These are phyloP conservation scores for Celastrina argiolus DNA, from an alignment of 2,888 invertebrate genomes.

Conservation along the genomic window DNA sequence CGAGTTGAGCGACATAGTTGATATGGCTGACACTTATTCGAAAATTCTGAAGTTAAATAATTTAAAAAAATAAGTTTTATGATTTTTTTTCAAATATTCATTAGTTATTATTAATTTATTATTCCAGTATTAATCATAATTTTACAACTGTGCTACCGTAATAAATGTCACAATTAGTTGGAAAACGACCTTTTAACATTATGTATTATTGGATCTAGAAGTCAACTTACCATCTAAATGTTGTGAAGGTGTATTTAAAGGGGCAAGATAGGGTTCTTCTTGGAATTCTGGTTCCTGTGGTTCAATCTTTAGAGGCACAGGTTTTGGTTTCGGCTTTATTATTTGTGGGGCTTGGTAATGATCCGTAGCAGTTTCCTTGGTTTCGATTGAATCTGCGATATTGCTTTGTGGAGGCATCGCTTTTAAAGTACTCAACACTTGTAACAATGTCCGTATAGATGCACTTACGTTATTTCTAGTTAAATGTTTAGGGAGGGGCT, in stretches of 20 bases:
- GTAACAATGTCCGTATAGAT: slow-evolving; percentile 86
- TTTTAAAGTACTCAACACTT: slow-evolving; percentile 84
- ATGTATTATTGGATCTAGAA: neutral
- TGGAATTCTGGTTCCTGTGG: slow-evolving; percentile 44
- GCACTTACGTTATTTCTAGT: slow-evolving; percentile 87
- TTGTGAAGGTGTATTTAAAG: slow-evolving; percentile 60
- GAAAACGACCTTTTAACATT: neutral
- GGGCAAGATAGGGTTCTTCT: slow-evolving; percentile 58
- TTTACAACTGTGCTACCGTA: neutral
- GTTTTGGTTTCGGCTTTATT: slow-evolving; percentile 34
- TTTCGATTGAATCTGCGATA: slow-evolving; percentile 36
- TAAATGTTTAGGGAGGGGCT: slow-evolving; percentile 85
- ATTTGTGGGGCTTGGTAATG: slow-evolving; percentile 50
- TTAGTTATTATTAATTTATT: too few species aligned
- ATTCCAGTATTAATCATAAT: too few species aligned
- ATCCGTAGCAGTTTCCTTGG: slow-evolving; percentile 50
- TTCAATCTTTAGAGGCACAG: neutral
- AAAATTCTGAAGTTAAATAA: too few species aligned
- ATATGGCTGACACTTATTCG: too few species aligned
- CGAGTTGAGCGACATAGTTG: too few species aligned
- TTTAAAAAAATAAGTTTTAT: too few species aligned
- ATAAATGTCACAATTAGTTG: neutral
- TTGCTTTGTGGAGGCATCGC: slow-evolving; percentile 59
- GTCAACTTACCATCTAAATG: slow-evolving; percentile 60
- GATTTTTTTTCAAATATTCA: too few species aligned